Conservation (phyloP, 1,140 invertebrate genomes). For the Drosophila lacertosa region DNA sequence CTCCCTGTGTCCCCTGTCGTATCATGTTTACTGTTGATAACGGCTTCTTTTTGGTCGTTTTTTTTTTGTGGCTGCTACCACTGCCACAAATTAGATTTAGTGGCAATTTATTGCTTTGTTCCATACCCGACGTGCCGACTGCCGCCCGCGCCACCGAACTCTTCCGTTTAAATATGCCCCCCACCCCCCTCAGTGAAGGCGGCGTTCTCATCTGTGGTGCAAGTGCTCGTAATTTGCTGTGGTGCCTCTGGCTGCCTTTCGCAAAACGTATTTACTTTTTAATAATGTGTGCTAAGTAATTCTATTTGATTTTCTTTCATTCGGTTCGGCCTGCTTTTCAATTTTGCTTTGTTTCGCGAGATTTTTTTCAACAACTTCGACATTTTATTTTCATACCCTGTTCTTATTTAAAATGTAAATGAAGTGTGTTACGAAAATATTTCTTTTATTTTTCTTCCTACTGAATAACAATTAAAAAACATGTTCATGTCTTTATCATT, state of each 20-base stretch:
- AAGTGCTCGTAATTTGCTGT: constrained; percentile 43
- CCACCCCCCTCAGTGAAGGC: too few relatives aligned
- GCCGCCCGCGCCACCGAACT: neutral
- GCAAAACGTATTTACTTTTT: constrained; percentile 42
- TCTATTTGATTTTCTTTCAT: constrained; percentile 38
- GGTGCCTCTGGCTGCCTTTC: neutral
- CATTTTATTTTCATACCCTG: neutral
- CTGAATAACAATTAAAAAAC: too few relatives aligned
- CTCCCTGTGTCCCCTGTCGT: neutral
- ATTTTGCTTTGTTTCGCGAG: neutral
- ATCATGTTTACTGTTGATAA: constrained; percentile 22
- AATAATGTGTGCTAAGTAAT: constrained; percentile 54
- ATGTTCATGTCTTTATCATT: too few relatives aligned
- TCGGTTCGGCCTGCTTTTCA: neutral
- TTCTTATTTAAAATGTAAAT: neutral
- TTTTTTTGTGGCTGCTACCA: constrained; percentile 20
- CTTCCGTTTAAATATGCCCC: constrained; percentile 46
- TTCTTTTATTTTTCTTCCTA: too few relatives aligned
- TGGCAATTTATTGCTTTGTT: constrained; percentile 66
- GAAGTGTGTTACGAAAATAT: too few relatives aligned
- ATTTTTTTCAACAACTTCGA: constrained; percentile 1
- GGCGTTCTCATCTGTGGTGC: constrained; percentile 16
- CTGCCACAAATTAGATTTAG: constrained; percentile 66
- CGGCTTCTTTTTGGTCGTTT: constrained; percentile 2
- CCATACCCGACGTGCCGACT: neutral